Evolutionary conservation across 2,888 invertebrate species (phyloP).

Genomic region (Heteromyza rotundicornis): DNA sequence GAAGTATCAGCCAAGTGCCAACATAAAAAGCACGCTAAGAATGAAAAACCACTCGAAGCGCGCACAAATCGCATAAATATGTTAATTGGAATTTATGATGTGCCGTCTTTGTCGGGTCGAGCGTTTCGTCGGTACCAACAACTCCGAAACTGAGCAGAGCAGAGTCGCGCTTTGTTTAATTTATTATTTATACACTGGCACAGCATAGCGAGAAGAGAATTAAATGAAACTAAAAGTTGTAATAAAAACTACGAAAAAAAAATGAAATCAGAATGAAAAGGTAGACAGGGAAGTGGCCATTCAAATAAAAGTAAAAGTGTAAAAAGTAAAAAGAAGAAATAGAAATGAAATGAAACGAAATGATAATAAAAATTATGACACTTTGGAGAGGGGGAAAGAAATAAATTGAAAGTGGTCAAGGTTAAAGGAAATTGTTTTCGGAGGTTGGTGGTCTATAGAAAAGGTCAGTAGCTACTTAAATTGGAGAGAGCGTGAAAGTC

Average conservation of each 20-base stretch:
- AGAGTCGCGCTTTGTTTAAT: neutral
- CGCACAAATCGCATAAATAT: slow-evolving; percentile 47
- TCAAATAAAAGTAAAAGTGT: neutral
- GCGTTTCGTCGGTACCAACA: too few relatives aligned
- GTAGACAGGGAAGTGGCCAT: neutral
- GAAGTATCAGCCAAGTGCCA: neutral
- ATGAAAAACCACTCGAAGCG: neutral
- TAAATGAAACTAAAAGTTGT: neutral
- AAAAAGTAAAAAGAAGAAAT: too few relatives aligned
- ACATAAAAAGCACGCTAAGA: too few relatives aligned
- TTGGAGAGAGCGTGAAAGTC: too few relatives aligned
- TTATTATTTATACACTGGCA: neutral
- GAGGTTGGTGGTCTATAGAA: too few relatives aligned
- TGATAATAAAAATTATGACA: too few relatives aligned
- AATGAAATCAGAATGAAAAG: neutral
- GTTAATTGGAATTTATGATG: slow-evolving; percentile 36
- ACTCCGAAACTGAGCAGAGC: too few relatives aligned
- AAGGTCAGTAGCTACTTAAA: too few relatives aligned
- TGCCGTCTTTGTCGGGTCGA: neutral
- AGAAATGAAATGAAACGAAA: too few relatives aligned
- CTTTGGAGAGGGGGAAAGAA: too few relatives aligned
- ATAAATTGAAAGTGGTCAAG: slow-evolving; percentile 7
- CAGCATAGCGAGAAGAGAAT: neutral
- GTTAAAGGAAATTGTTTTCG: too few relatives aligned
- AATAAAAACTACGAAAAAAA: neutral